Base-by-base conservation (phyloP, 2,797 vertebrate species). In the Sebastes oblongus region DNA sequence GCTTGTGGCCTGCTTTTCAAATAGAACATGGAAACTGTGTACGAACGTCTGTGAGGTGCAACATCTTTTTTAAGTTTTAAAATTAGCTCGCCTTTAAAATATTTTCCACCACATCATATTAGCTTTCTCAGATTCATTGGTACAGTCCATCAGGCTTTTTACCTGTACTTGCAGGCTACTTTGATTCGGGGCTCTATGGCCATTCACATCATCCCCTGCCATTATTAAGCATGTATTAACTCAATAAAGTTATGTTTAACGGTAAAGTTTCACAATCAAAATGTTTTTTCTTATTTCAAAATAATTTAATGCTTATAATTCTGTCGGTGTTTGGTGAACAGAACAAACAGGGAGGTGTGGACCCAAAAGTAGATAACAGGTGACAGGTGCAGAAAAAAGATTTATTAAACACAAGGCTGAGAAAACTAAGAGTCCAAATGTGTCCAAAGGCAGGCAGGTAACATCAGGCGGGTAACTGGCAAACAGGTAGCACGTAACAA, bases 11-110 rank as follows among this genome's bases (percentile, higher is more conserved):
- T 36, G 66, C 58, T 82, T 65, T 59, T 25, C 69, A 83, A 87
- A 89, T 75, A 79, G 70, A 91, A 92, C 77, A 82, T 82, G 80
- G 74, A 89, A 85, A 84, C 18, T 82, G 29, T 65, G 46, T 68
- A 25, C 8, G 56, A 66, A 66, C 0, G 14, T 71, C 58, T 62
- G 56, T 50, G 29, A 61, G 29, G 58, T 83, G 46, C 24, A 71
- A 27, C 42, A 54, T 52, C 32, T 58, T 54, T 66, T 70, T 65
- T 42, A 36, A 58, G 20, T 66, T 67, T 59, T 71, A 18, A 55
- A 55, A 39, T 18, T 1, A 39, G n/a, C 13, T 64, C 78, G 55
- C 52, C 46, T 22, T 69, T 55, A 13, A 74, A 71, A 68, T 55
- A 54, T 58, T 14, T 66, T 77, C 30, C 65, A 67, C 11, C 25